Conservation (phyloP, 2,888 invertebrate genomes). For the Cistogaster globosa region DNA sequence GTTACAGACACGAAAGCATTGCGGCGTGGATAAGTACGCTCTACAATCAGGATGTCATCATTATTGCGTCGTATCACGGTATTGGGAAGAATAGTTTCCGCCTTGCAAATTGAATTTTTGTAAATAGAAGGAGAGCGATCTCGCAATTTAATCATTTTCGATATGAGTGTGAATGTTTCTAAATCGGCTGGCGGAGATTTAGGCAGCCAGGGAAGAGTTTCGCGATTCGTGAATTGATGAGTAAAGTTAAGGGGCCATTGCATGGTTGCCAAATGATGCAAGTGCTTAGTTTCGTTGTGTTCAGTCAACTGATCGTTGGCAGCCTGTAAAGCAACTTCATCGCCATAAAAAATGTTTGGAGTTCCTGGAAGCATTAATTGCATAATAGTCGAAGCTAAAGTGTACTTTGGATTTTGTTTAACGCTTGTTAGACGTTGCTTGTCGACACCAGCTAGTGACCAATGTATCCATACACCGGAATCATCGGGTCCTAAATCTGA, state of each 20-base stretch:
- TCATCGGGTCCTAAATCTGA: slow-evolving; percentile 85
- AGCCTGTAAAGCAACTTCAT: slow-evolving; percentile 91
- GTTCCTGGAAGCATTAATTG: slow-evolving; percentile 93
- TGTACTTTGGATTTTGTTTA: slow-evolving; percentile 85
- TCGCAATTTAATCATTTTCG: slow-evolving; percentile 86
- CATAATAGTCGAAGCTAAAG: slow-evolving; percentile 88
- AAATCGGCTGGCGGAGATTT: slow-evolving; percentile 84
- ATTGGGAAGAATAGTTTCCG: slow-evolving; percentile 86
- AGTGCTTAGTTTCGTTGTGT: slow-evolving; percentile 85
- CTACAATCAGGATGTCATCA: slow-evolving; percentile 87
- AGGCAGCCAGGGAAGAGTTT: slow-evolving; percentile 87
- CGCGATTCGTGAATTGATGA: slow-evolving; percentile 83
- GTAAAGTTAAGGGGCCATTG: slow-evolving; percentile 84
- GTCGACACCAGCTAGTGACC: slow-evolving; percentile 88
- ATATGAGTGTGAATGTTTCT: slow-evolving; percentile 83
- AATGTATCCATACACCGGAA: slow-evolving; percentile 90
- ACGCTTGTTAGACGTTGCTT: slow-evolving; percentile 84
- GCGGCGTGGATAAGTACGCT: slow-evolving; percentile 91
- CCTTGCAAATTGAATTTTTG: slow-evolving; percentile 88
- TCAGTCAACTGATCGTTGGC: slow-evolving; percentile 84
- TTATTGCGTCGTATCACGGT: slow-evolving; percentile 87
- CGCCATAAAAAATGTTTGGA: slow-evolving; percentile 94
- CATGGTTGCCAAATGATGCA: slow-evolving; percentile 89
- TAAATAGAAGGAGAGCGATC: slow-evolving; percentile 88
- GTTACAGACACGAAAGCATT: slow-evolving; percentile 90